These are phyloP conservation scores for Neosalanx taihuensis DNA, from an alignment of 2,797 vertebrate species.

Conservation along the genomic window DNA sequence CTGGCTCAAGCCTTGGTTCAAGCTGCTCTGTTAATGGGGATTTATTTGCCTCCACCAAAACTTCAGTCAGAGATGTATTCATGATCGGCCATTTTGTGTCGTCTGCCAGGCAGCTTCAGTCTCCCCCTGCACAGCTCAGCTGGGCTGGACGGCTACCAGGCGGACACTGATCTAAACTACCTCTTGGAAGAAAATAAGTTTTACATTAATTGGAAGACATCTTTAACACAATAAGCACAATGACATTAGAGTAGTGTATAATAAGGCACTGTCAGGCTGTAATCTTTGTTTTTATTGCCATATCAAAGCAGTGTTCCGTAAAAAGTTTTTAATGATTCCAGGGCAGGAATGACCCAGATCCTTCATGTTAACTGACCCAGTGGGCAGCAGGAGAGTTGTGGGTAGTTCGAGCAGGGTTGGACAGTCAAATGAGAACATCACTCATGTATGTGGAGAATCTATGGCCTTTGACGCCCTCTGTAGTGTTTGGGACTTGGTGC, in stretches of 20 bases:
- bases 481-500: background rate
- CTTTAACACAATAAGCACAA: too few relatives aligned
- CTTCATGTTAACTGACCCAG: background rate
- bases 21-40: constrained; percentile 56
- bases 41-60: constrained; percentile 64
- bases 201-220: background rate
- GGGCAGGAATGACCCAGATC: background rate
- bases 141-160: constrained; percentile 43
- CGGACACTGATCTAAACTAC: constrained; percentile 29
- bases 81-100: constrained; percentile 60
- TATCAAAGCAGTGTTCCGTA: background rate
- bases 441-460: background rate
- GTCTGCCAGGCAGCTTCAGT: constrained; percentile 48
- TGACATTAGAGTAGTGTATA: too few relatives aligned
- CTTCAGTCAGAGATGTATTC: constrained; percentile 58
- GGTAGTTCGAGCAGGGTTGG: too few relatives aligned
- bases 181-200: background rate
- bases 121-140: constrained; percentile 4
- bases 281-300: background rate
- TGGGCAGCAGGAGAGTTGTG: background rate
- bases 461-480: background rate
- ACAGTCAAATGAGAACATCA: background rate
- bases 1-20: constrained; percentile 58
- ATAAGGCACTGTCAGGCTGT: constrained; percentile 9
- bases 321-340: too few relatives aligned